phyloP scores from a whole-genome alignment of 2,888 invertebrate species.

The Bombyx huttoni region DNA sequence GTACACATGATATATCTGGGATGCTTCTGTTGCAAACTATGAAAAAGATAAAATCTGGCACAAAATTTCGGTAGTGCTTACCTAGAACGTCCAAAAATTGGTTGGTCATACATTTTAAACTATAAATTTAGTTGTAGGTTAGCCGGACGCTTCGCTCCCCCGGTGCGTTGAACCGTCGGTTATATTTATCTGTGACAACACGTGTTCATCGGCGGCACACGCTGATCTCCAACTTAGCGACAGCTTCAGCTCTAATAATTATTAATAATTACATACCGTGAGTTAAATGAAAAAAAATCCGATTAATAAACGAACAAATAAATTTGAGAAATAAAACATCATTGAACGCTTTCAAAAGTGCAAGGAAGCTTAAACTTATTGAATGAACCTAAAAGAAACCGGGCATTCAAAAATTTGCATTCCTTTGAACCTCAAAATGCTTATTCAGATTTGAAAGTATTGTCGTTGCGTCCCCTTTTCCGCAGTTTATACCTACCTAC shows the following conservation, averaged over 20 bases:
- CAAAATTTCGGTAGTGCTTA: too few species aligned
- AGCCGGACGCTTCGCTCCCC: slow-evolving; percentile 41
- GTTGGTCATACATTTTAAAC: slow-evolving; percentile 1
- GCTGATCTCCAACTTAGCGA: slow-evolving; percentile 38
- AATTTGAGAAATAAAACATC: not conserved
- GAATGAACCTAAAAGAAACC: slow-evolving; percentile 20
- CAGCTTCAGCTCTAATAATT: slow-evolving; percentile 29
- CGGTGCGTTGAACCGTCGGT: slow-evolving; percentile 58
- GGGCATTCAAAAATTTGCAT: slow-evolving; percentile 33
- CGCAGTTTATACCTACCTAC: too few species aligned
- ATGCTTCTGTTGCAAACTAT: too few species aligned
- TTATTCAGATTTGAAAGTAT: slow-evolving; percentile 22
- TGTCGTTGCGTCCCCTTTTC: slow-evolving; percentile 11
- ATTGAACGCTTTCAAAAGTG: slow-evolving; percentile 12
- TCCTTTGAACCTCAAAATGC: slow-evolving; percentile 15
- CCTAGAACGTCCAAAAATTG: too few species aligned
- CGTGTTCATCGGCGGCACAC: slow-evolving; percentile 46
- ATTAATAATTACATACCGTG: slow-evolving; percentile 13
- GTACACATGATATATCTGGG: too few species aligned
- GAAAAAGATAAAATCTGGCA: too few species aligned
- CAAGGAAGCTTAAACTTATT: slow-evolving; percentile 16
- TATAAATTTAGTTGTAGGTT: slow-evolving; percentile 35
- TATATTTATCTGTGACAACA: slow-evolving; percentile 68
- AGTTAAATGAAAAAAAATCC: not conserved
- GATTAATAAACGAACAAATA: not conserved